Evolutionary conservation across 2,888 invertebrate genomes (phyloP).

Genomic region (Formica aserva): DNA sequence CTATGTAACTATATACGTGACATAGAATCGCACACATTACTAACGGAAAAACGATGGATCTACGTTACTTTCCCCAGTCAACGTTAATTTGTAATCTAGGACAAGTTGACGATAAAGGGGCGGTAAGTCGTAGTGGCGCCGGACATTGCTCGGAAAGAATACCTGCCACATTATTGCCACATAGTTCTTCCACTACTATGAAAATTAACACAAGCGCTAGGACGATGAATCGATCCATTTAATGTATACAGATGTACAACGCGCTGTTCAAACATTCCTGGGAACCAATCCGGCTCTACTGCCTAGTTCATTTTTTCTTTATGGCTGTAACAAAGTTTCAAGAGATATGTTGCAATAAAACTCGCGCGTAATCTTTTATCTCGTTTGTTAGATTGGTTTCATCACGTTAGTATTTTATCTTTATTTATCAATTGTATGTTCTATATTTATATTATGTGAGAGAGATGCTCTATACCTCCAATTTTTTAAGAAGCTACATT

Average conservation of each 20-base stretch:
- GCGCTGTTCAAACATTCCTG: conserved; percentile 48
- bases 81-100: conserved; percentile 42
- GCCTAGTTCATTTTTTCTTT: conserved; percentile 14
- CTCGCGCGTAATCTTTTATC: neutral
- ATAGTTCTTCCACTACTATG: conserved; percentile 5
- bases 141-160: conserved; percentile 27
- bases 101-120: conserved; percentile 46
- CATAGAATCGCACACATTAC: neutral
- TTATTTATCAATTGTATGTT: neutral
- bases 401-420: neutral
- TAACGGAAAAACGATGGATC: neutral
- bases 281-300: conserved; percentile 36
- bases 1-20: neutral
- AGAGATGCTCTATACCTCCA: neutral
- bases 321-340: neutral
- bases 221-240: conserved; percentile 58
- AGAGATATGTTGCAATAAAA: neutral
- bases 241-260: conserved; percentile 46
- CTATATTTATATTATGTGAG: neutral
- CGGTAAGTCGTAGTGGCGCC: conserved; percentile 45
- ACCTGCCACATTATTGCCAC: conserved; percentile 40
- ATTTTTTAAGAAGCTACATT: neutral
- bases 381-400: neutral
- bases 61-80: conserved; percentile 9
- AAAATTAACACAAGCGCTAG: conserved; percentile 54